Conservation (phyloP, 2,888 invertebrate species). For the Timandra comae region DNA sequence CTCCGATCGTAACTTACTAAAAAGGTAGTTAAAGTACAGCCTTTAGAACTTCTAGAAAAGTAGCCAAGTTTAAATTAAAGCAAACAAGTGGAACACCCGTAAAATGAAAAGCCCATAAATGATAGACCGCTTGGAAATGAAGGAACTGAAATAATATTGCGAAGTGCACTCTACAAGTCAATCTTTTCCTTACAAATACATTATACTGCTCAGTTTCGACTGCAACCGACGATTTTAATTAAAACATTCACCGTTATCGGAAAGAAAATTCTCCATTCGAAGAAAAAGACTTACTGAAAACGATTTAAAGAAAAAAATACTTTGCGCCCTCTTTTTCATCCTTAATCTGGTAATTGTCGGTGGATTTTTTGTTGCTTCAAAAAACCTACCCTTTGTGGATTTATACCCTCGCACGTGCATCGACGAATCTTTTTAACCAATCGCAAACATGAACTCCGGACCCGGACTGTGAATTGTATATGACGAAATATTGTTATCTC, state of each 20-base stretch:
- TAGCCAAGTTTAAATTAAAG: too few relatives aligned
- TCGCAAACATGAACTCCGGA: conserved; percentile 41
- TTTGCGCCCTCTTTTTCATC: conserved; percentile 49
- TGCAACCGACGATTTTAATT: conserved; percentile 40
- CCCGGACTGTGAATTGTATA: conserved; percentile 43
- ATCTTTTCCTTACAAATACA: conserved; percentile 20
- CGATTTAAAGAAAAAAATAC: conserved; percentile 42
- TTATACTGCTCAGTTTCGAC: too few relatives aligned
- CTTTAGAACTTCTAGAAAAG: too few relatives aligned
- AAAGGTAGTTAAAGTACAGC: too few relatives aligned
- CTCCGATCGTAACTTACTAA: too few relatives aligned
- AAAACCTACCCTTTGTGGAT: conserved; percentile 58
- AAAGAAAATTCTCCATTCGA: conserved; percentile 31
- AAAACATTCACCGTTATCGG: conserved; percentile 44
- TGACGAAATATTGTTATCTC: conserved; percentile 49
- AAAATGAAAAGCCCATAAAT: too few relatives aligned
- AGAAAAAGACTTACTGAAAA: conserved; percentile 47
- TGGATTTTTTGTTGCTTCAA: conserved; percentile 51
- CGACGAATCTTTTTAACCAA: conserved; percentile 50
- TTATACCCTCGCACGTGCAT: conserved; percentile 64
- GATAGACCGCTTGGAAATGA: conserved; percentile 34
- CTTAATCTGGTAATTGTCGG: conserved; percentile 69
- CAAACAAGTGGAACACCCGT: too few relatives aligned
- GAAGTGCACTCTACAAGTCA: conserved; percentile 23
- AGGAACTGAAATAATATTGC: conserved; percentile 36